These are phyloP conservation scores for Teleogryllus occipitalis DNA, from an alignment of 1,140 invertebrate genomes.

Conservation along the genomic window DNA sequence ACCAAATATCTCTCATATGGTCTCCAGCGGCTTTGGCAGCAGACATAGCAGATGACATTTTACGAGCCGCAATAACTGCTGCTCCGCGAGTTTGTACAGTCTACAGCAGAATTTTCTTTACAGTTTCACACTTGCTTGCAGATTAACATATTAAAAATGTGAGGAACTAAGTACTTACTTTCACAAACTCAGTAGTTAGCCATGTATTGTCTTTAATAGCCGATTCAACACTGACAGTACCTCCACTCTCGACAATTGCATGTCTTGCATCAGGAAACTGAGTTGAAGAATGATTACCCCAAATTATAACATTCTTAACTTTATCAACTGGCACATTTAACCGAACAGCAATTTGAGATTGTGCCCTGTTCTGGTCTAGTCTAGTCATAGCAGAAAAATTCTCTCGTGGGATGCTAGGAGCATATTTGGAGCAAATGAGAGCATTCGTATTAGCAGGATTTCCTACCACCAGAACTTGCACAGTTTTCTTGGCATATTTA, in stretches of 20 bases:
- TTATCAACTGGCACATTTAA: conserved; percentile 55
- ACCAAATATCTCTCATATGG: conserved; percentile 95
- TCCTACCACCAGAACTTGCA: conserved; percentile 95
- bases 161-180: conserved; percentile 32
- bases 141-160: neutral
- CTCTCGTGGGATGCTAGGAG: conserved; percentile 92
- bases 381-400: conserved; percentile 98
- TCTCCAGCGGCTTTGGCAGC: conserved; percentile 96
- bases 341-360: conserved; percentile 67
- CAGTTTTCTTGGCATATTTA: conserved; percentile 85
- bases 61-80: conserved; percentile 93
- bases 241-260: conserved; percentile 58
- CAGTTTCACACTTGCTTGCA: neutral
- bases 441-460: conserved; percentile 99
- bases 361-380: conserved; percentile 94
- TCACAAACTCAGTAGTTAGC: conserved; percentile 74
- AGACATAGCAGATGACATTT: conserved; percentile 98
- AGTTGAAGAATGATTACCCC: conserved; percentile 99
- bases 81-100: conserved; percentile 95
- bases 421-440: conserved; percentile 90
- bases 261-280: conserved; percentile 95
- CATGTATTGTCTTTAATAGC: conserved; percentile 76
- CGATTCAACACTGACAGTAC: conserved; percentile 47
- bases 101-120: conserved; percentile 35
- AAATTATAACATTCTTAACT: conserved; percentile 91